These are phyloP conservation scores for Coptodon rendalli DNA, from an alignment of 2,113 vertebrate genomes.

Conservation along the genomic window DNA sequence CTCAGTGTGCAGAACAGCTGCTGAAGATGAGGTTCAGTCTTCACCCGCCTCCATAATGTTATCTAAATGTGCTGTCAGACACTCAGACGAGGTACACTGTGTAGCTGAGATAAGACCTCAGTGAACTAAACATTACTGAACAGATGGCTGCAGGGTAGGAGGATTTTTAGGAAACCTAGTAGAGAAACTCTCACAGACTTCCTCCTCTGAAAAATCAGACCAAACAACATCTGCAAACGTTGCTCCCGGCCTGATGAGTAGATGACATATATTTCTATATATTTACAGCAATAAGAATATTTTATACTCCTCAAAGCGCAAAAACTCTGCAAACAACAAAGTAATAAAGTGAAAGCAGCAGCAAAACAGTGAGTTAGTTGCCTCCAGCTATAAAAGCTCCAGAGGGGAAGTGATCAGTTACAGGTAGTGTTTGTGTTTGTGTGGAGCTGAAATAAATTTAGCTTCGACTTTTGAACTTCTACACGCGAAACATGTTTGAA, in stretches of 20 bases:
- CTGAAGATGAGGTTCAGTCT: background rate
- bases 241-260: background rate
- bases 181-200: background rate
- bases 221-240: background rate
- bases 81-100: constrained; percentile 1
- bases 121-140: background rate
- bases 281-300: constrained; percentile 31
- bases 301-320: background rate
- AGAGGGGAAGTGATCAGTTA: background rate
- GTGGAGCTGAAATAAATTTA: background rate
- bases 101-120: background rate
- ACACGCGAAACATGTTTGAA: background rate
- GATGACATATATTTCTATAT: background rate
- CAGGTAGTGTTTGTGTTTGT: background rate
- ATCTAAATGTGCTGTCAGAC: background rate
- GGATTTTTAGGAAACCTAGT: background rate
- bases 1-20: background rate
- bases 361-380: background rate
- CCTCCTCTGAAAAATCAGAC: background rate
- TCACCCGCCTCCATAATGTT: background rate
- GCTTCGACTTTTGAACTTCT: background rate
- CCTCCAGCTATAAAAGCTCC: background rate
- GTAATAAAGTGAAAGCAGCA: constrained; percentile 1
- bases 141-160: background rate
- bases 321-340: background rate